Conservation (phyloP, 1,140 invertebrate species). For the Zaprionus ornatus region DNA sequence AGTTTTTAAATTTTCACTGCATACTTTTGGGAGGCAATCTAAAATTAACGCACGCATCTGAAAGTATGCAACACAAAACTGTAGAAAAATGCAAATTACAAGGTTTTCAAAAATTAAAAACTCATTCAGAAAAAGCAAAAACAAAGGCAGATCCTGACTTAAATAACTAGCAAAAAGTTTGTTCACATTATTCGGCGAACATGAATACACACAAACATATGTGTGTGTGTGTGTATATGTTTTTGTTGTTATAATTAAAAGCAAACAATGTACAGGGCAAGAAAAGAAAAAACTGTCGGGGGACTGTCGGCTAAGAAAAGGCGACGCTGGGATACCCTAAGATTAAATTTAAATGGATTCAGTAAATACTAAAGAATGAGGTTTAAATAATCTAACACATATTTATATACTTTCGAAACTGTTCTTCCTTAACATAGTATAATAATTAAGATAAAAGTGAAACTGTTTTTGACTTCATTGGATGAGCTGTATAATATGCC, state of each 20-base stretch:
- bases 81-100: not conserved
- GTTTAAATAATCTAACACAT: too few species aligned
- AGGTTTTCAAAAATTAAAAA: not conserved
- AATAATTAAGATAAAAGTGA: too few species aligned
- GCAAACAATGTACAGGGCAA: slow-evolving; percentile 51
- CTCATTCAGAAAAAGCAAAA: not conserved
- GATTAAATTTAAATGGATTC: not conserved
- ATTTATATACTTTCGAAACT: too few species aligned
- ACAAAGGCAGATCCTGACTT: not conserved
- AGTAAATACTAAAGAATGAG: slow-evolving; percentile 13
- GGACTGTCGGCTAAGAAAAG: not conserved
- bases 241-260: slow-evolving; percentile 64
- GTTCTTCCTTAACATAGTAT: too few species aligned
- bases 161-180: not conserved
- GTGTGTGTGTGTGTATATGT: not conserved
- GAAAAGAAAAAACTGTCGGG: slow-evolving; percentile 1
- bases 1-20: not conserved
- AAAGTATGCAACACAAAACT: slow-evolving; percentile 17
- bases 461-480: too few species aligned
- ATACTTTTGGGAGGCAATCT: not conserved
- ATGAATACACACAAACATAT: slow-evolving; percentile 19
- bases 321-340: not conserved
- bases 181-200: slow-evolving; percentile 7
- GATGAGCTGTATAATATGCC: too few species aligned
- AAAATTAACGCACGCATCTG: not conserved